Conservation (phyloP, 2,113 vertebrate species). For the Amazona vittata region DNA sequence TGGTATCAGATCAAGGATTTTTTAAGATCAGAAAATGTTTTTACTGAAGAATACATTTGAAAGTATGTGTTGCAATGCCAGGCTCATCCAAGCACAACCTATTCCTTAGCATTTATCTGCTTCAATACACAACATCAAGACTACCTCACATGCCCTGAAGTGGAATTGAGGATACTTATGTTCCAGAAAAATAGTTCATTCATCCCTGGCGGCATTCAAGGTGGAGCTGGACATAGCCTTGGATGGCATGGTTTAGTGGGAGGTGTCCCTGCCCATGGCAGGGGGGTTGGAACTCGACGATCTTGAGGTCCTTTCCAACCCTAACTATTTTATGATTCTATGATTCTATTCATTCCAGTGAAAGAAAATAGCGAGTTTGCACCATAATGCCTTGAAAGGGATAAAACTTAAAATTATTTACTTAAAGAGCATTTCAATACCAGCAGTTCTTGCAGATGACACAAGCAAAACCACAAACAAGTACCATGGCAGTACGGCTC, state of each 20-base stretch:
- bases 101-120: background rate
- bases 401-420: background rate
- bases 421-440: background rate
- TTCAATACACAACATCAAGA: background rate
- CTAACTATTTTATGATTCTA: too few relatives aligned
- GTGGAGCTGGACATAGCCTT: too few relatives aligned
- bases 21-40: background rate
- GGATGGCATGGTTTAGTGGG: too few relatives aligned
- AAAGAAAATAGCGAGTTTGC: background rate
- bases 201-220: too few relatives aligned
- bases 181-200: background rate
- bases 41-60: background rate
- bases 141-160: background rate
- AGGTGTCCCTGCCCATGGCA: too few relatives aligned
- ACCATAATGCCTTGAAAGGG: background rate
- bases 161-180: background rate
- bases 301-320: too few relatives aligned
- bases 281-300: too few relatives aligned
- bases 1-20: background rate
- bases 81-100: background rate
- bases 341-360: background rate
- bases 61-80: background rate
- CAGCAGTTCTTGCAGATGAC: background rate
- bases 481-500: fast-evolving
- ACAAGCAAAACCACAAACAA: background rate